Evolutionary conservation across 2,113 vertebrate species (phyloP).

Genomic region (Toxotes jaculatrix): DNA sequence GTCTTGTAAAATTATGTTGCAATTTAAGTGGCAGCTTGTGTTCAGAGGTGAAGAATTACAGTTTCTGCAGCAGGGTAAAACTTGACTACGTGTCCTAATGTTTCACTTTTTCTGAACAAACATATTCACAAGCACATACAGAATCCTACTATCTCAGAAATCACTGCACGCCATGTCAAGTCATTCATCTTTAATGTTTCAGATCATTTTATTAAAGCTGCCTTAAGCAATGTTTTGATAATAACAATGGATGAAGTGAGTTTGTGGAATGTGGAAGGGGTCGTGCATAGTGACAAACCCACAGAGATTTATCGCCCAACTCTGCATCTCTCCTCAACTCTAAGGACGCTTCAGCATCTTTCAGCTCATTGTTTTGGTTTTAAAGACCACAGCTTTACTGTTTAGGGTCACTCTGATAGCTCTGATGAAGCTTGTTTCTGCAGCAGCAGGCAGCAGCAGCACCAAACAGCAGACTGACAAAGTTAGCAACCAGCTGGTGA

Average conservation of each 20-base stretch:
- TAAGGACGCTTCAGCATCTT: background rate
- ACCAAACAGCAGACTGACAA: no score
- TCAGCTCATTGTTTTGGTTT: slow-evolving; percentile 20
- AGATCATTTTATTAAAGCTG: background rate
- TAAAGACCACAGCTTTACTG: background rate
- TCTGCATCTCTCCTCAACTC: background rate
- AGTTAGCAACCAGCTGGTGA: no score
- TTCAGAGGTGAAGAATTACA: background rate
- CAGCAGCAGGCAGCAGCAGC: background rate
- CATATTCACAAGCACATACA: background rate
- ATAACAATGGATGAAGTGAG: background rate
- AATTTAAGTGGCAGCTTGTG: background rate
- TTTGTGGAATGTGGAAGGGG: background rate
- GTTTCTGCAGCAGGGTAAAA: background rate
- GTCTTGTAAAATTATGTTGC: slow-evolving; percentile 11
- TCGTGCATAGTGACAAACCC: background rate
- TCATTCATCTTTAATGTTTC: background rate
- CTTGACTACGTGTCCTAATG: background rate
- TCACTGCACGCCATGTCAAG: background rate
- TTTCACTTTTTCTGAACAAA: no score
- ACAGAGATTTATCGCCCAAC: background rate
- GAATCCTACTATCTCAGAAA: background rate
- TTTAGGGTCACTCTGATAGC: background rate
- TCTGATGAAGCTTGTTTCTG: background rate
- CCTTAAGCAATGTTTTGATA: background rate